These are phyloP conservation scores for Pogonomyrmex californicus DNA, from an alignment of 1,140 invertebrate genomes.

Conservation along the genomic window DNA sequence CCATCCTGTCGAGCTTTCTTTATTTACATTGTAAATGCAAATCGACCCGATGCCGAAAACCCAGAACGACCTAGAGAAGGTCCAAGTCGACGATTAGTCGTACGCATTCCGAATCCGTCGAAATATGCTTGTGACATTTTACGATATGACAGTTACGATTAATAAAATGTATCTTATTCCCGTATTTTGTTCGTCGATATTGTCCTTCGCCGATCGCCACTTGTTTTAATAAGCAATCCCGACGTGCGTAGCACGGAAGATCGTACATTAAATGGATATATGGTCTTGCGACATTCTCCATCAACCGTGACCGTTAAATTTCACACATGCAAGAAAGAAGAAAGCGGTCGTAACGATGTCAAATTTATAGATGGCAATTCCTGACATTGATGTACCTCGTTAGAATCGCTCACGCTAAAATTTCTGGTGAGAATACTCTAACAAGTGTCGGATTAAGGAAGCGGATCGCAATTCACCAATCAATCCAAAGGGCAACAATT, in stretches of 20 bases:
- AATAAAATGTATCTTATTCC: neutral
- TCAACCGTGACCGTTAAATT: conserved; percentile 39
- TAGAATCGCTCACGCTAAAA: neutral
- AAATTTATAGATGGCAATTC: conserved; percentile 23
- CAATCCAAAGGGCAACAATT: neutral
- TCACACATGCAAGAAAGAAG: conserved; percentile 21
- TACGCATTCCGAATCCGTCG: conserved; percentile 13
- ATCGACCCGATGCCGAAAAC: conserved; percentile 41
- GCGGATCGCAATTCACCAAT: neutral
- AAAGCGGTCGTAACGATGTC: conserved; percentile 3
- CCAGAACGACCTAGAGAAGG: conserved; percentile 76
- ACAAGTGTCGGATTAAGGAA: neutral
- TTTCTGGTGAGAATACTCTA: neutral
- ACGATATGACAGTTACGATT: neutral
- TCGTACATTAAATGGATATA: conserved; percentile 8
- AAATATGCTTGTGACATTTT: conserved; percentile 63
- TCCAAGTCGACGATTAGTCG: conserved; percentile 20
- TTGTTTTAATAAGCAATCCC: neutral
- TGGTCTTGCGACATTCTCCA: conserved; percentile 12
- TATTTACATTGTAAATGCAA: conserved; percentile 77
- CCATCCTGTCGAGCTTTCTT: conserved; percentile 16
- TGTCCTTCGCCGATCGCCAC: neutral
- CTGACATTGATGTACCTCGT: conserved; percentile 10
- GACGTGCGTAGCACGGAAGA: conserved; percentile 29
- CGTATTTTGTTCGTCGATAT: neutral